Evolutionary conservation across 2,888 invertebrate species (phyloP), one percentile per base, ranked within the genome.

Genomic region (Timema podura): DNA sequence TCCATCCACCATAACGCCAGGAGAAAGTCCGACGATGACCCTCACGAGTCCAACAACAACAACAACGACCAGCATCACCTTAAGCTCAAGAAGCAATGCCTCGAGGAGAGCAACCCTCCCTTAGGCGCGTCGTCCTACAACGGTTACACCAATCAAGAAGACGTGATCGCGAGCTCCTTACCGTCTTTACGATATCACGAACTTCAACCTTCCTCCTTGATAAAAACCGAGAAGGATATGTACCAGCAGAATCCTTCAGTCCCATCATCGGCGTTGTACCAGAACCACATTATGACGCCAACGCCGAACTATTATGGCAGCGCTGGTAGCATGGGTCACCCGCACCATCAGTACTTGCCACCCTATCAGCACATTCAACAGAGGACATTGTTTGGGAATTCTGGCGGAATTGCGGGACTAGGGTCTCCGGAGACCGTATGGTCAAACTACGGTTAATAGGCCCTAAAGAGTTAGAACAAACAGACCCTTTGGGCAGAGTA

Each of bases 101-200:
- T 15, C n/a, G 51, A 51, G 0, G 64, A 48, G 5, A 11, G 44
- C 8, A 30, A 48, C 45, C 13, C 69, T 2, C 30, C 30, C 1
- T 47, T 65, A 44, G 68, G 65, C 10, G 49, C 44, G 11, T 68
- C 47, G 10, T 44, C 16, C n/a, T 69, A 66, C 48, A 44, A 44
- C 47, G 49, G 45, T n/a, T 69, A 66, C 48, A n/a, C 10, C 16
- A 48, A 30, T 16, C 13, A 54, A 46, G 69, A 71, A 5, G 71
- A 69, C 5, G 45, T 48, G 2, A n/a, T 67, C 9, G 16, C 70
- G n/a, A 13, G 61, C n/a, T 10, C 51, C 8, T 48, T 68, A 47
- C 59, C 65, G 6, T 11, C 69, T 8, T 30, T 66, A 44, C 59
- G 80, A 73, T 82, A 81, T 68, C 81, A 81, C 77, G 81, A 82